phyloP scores from a whole-genome alignment of 2,888 invertebrate species.

The Idaea straminata region DNA sequence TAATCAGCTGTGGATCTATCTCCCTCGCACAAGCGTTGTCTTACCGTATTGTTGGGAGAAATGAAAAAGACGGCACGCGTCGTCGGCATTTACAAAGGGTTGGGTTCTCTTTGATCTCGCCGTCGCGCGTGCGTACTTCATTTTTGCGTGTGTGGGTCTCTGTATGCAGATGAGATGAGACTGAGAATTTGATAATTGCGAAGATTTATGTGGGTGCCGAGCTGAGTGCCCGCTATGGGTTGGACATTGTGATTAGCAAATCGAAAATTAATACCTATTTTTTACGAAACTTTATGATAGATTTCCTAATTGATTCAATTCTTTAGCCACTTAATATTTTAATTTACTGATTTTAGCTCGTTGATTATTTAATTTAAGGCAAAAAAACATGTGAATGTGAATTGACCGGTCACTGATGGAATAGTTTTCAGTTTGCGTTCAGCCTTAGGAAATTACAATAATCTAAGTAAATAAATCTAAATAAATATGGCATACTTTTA shows the following conservation, averaged over 20 bases:
- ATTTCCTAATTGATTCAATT: neutral
- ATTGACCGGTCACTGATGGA: too few species aligned
- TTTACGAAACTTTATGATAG: neutral
- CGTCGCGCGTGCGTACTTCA: conserved; percentile 72
- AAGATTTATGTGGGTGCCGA: conserved; percentile 68
- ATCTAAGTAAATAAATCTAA: too few species aligned
- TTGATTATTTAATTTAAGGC: too few species aligned
- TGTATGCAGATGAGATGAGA: conserved; percentile 74
- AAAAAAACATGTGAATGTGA: too few species aligned
- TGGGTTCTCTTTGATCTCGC: conserved; percentile 76
- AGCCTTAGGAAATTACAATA: too few species aligned
- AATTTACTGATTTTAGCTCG: conserved; percentile 3
- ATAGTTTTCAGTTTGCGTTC: too few species aligned
- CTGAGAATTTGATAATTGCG: conserved; percentile 78
- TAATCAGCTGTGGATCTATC: conserved; percentile 64
- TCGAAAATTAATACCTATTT: conserved; percentile 13
- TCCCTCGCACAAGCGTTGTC: conserved; percentile 53
- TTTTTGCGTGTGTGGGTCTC: conserved; percentile 56
- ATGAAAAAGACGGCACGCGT: conserved; percentile 74
- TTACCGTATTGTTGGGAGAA: conserved; percentile 51
- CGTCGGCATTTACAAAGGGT: conserved; percentile 77
- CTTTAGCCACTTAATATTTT: neutral
- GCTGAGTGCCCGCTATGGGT: conserved; percentile 19
- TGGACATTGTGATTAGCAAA: conserved; percentile 35
- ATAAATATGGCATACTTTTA: too few species aligned